Conservation (phyloP, 2,888 invertebrate genomes). For the Antitype chi region DNA sequence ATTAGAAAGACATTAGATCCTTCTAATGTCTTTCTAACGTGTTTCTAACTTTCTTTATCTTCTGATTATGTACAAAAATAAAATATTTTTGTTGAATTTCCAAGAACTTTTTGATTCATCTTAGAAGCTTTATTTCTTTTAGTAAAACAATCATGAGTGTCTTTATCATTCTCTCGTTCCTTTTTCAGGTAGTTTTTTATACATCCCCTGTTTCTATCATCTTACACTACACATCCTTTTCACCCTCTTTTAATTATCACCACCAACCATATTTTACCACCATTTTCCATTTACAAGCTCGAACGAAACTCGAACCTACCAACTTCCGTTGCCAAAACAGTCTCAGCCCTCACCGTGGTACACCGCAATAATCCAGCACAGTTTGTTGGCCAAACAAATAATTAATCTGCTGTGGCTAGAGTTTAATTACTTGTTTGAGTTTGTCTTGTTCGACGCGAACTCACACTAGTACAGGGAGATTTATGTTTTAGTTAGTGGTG, state of each 20-base stretch:
- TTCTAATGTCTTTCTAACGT: too few relatives aligned
- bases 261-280: conserved; percentile 17
- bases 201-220: too few relatives aligned
- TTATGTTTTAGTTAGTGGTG: conserved; percentile 10
- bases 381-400: conserved; percentile 87
- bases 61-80: too few relatives aligned
- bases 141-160: neutral
- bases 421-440: conserved; percentile 89
- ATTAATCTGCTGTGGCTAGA: conserved; percentile 85
- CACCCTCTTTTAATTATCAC: neutral
- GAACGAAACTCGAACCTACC: conserved; percentile 45
- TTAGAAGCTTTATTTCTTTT: neutral
- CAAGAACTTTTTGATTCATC: too few relatives aligned
- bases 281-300: conserved; percentile 24
- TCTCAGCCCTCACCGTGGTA: conserved; percentile 55
- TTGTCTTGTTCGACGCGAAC: conserved; percentile 73
- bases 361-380: conserved; percentile 73
- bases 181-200: neutral
- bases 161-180: neutral
- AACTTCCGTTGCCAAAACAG: conserved; percentile 35
- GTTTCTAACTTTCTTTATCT: too few relatives aligned
- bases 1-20: too few relatives aligned
- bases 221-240: neutral
- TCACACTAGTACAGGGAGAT: conserved; percentile 36
- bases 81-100: too few relatives aligned